These are phyloP conservation scores for Forbesichthys papilliferus DNA, from an alignment of 2,113 vertebrate genomes.

Conservation along the genomic window DNA sequence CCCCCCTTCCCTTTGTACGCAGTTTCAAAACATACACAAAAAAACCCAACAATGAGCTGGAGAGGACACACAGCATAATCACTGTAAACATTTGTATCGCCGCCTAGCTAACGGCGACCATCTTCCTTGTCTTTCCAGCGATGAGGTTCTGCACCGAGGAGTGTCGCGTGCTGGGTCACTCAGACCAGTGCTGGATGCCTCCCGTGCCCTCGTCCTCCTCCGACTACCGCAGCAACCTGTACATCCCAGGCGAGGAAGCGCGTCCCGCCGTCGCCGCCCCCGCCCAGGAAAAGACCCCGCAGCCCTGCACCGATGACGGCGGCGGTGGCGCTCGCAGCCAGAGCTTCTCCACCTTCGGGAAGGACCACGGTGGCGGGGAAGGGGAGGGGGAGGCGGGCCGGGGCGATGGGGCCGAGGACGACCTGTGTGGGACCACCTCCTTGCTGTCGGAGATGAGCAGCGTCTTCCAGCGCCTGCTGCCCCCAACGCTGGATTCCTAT, in stretches of 20 bases:
- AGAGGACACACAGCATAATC: too few relatives aligned
- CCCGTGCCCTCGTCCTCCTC: constrained; percentile 84
- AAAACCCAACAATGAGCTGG: too few relatives aligned
- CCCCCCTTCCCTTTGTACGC: background rate
- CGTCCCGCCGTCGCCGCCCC: constrained; percentile 67
- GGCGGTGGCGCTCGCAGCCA: constrained; percentile 78
- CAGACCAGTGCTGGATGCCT: constrained; percentile 99
- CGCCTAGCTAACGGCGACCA: background rate
- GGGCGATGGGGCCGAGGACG: constrained; percentile 52
- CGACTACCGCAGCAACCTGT: constrained; percentile 95
- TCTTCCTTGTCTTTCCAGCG: constrained; percentile 68
- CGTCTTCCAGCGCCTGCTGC: constrained; percentile 92
- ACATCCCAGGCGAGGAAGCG: constrained; percentile 91
- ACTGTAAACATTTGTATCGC: background rate
- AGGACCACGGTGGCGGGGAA: constrained; percentile 73
- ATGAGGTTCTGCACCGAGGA: constrained; percentile 96
- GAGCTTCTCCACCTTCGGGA: constrained; percentile 96
- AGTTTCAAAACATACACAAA: too few relatives aligned
- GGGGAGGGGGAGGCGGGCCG: constrained; percentile 65
- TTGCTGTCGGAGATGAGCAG: constrained; percentile 96
- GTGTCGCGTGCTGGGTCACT: constrained; percentile 93
- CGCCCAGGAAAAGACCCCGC: constrained; percentile 83
- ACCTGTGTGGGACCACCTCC: constrained; percentile 81
- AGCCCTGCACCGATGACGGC: constrained; percentile 68
- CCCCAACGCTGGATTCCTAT: constrained; percentile 86